Percentiles rank a stretch among this genome's conserved stretches.
Conservation (phyloP, 1,140 invertebrate species). For the Leucophenga varia region DNA sequence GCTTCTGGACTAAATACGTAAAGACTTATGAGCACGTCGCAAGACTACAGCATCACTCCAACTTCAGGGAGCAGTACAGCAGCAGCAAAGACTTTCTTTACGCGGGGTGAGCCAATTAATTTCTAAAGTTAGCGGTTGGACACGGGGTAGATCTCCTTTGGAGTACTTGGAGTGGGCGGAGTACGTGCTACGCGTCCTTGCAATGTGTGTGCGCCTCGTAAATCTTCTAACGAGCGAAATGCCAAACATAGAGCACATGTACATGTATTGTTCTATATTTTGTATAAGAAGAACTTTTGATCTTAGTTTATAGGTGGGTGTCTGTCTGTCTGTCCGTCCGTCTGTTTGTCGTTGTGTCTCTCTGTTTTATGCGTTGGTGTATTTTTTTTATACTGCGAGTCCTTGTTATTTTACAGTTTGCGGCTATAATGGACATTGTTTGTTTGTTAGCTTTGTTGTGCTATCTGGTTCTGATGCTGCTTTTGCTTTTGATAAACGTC, state of each 20-base stretch:
- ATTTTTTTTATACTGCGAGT: not conserved
- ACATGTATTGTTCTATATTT: no score
- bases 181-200: slow-evolving; percentile 20
- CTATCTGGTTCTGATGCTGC: slow-evolving; percentile 1
- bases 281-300: no score
- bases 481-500: slow-evolving; percentile 47
- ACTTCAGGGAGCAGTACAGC: no score
- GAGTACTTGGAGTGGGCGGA: no score
- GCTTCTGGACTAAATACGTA: slow-evolving; percentile 27
- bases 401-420: slow-evolving; percentile 41
- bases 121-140: slow-evolving; percentile 51
- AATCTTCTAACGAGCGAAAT: no score
- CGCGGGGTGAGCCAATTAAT: slow-evolving; percentile 54
- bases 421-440: slow-evolving; percentile 37
- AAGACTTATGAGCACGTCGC: slow-evolving; percentile 42
- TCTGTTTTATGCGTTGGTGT: slow-evolving; percentile 15
- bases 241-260: no score
- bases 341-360: slow-evolving; percentile 25
- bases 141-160: no score
- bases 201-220: slow-evolving; percentile 21
- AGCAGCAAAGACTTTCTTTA: slow-evolving; percentile 51
- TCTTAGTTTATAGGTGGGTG: not conserved
- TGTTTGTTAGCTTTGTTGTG: slow-evolving; percentile 19
- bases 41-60: slow-evolving; percentile 31
- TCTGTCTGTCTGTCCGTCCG: slow-evolving; percentile 17